These are phyloP conservation scores for Ariolimax columbianus DNA, from an alignment of 2,888 invertebrate genomes.

Conservation along the genomic window DNA sequence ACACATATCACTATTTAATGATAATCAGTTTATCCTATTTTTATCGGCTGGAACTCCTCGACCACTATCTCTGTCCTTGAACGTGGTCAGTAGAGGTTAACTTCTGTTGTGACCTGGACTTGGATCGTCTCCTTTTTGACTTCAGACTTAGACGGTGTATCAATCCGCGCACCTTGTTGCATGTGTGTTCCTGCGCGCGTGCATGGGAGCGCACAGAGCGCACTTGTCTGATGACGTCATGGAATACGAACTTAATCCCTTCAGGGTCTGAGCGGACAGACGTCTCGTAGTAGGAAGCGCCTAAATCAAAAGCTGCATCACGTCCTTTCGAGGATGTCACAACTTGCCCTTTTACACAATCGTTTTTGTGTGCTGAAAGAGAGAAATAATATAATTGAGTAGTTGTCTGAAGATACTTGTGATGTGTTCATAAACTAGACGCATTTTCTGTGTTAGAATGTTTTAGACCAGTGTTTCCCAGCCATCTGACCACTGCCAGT, in stretches of 20 bases:
- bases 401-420: too few species aligned
- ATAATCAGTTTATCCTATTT: too few species aligned
- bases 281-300: constrained; percentile 55
- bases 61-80: constrained; percentile 3
- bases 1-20: too few species aligned
- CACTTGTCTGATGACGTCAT: constrained; percentile 56
- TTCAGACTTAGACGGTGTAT: constrained; percentile 49
- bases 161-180: constrained; percentile 44
- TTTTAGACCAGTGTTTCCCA: too few species aligned
- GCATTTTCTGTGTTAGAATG: too few species aligned
- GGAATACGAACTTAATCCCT: constrained; percentile 51
- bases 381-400: too few species aligned
- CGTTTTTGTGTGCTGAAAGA: constrained; percentile 51
- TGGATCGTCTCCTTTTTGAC: constrained; percentile 34
- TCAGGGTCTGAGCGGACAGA: constrained; percentile 49
- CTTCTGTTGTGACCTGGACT: constrained; percentile 34
- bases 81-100: constrained; percentile 23
- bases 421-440: too few species aligned
- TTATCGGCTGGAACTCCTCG: too few species aligned
- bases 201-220: constrained; percentile 54
- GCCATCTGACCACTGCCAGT: too few species aligned
- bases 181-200: constrained; percentile 67
- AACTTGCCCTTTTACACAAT: constrained; percentile 31
- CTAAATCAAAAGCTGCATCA: constrained; percentile 54
- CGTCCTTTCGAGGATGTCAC: constrained; percentile 51